Evolutionary conservation across 1,140 invertebrate species (phyloP).

Genomic region (Tetragnatha versicolor): DNA sequence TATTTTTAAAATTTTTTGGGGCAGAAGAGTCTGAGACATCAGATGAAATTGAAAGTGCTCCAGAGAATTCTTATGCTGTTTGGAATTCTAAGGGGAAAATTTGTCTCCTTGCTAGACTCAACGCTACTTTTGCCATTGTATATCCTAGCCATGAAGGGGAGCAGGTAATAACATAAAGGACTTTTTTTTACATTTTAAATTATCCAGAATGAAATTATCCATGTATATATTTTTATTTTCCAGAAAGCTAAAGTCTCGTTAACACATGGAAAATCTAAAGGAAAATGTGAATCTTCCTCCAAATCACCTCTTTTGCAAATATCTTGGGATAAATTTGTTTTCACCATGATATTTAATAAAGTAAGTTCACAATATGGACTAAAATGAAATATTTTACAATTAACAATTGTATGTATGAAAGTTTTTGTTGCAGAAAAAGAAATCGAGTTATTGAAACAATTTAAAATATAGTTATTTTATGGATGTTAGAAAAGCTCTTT

Average conservation of each 20-base stretch:
- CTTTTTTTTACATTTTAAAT: background rate
- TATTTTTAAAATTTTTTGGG: too few species aligned
- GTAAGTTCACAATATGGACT: too few species aligned
- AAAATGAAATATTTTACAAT: too few species aligned
- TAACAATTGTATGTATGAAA: too few species aligned
- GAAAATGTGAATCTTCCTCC: slow-evolving; percentile 5
- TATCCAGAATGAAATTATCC: background rate
- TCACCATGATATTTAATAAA: slow-evolving; percentile 33
- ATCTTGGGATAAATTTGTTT: slow-evolving; percentile 32
- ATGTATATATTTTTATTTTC: background rate
- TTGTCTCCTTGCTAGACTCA: slow-evolving; percentile 59
- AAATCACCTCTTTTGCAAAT: slow-evolving; percentile 14
- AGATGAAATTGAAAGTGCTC: slow-evolving; percentile 17
- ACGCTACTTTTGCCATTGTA: slow-evolving; percentile 58
- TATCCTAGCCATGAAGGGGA: slow-evolving; percentile 55
- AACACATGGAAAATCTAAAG: slow-evolving; percentile 47
- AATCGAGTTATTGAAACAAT: background rate
- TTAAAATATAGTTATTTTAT: background rate
- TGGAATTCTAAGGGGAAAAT: slow-evolving; percentile 59
- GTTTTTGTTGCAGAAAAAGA: background rate
- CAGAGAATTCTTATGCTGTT: slow-evolving; percentile 46
- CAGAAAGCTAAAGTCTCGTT: slow-evolving; percentile 38
- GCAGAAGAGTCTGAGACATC: too few species aligned
- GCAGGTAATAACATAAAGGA: slow-evolving; percentile 55
- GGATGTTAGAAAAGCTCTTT: background rate